Conservation (phyloP, 2,888 invertebrate genomes). For the Sarcophaga caerulescens region DNA sequence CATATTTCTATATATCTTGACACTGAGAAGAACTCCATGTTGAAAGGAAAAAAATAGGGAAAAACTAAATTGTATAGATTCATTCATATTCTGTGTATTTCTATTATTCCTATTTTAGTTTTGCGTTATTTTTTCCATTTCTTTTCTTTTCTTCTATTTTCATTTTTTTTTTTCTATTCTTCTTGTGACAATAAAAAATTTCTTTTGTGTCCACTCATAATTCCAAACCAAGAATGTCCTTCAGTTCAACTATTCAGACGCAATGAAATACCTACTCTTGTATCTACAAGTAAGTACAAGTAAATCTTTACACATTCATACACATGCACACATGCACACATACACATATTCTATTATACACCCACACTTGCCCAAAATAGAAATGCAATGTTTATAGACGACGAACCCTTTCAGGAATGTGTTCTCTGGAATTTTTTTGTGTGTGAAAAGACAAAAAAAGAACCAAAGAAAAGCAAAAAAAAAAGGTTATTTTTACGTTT, state of each 20-base stretch:
- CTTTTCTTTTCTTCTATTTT: background rate
- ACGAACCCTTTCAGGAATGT: slow-evolving; percentile 27
- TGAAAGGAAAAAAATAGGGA: slow-evolving; percentile 12
- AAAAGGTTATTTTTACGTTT: slow-evolving; percentile 32
- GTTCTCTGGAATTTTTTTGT: slow-evolving; percentile 40
- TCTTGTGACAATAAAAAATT: slow-evolving; percentile 53
- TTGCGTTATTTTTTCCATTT: slow-evolving; percentile 2
- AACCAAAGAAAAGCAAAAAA: no score
- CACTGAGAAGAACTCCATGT: background rate
- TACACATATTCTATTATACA: background rate
- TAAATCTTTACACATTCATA: background rate
- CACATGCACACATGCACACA: background rate
- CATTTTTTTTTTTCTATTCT: background rate
- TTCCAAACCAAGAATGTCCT: slow-evolving; percentile 45
- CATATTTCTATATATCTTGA: slow-evolving; percentile 33
- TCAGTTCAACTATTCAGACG: slow-evolving; percentile 38
- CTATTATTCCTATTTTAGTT: no score
- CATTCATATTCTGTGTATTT: slow-evolving; percentile 37
- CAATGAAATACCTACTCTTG: slow-evolving; percentile 1
- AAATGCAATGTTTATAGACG: slow-evolving; percentile 13
- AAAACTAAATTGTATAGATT: slow-evolving; percentile 16
- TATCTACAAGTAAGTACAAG: no score
- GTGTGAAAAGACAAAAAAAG: background rate
- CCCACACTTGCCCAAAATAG: no score
- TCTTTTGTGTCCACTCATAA: slow-evolving; percentile 62